Percentiles rank a stretch among this genome's conserved stretches.
Conservation (phyloP, 92 coral and sea anemone species). For the Hydrozoanthus gracilis region DNA sequence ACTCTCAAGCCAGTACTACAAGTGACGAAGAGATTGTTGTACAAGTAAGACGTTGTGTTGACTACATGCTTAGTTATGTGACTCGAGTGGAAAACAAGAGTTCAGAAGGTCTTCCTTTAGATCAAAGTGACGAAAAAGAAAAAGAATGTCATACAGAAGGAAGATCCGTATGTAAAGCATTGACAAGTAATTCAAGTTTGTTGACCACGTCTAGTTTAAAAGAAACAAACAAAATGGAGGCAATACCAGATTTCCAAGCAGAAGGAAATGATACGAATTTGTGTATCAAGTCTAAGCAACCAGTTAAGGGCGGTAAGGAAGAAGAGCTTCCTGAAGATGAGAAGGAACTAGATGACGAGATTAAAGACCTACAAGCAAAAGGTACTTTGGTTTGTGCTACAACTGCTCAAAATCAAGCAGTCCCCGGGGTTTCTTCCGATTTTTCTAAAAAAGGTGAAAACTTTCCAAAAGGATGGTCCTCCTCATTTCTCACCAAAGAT, state of each 20-base stretch:
- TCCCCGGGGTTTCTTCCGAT: background rate
- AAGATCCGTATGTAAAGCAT: background rate
- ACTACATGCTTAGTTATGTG: slow-evolving; percentile 2
- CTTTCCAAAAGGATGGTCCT: background rate
- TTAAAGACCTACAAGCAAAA: background rate
- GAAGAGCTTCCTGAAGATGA: background rate
- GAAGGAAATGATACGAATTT: too few species aligned
- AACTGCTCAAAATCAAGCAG: background rate
- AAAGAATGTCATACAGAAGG: background rate
- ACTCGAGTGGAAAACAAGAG: background rate
- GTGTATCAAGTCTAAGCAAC: background rate
- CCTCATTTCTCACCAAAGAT: background rate
- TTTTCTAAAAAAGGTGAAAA: background rate
- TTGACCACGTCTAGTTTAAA: background rate
- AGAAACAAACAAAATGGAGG: background rate
- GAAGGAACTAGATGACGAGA: background rate
- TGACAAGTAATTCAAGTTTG: background rate
- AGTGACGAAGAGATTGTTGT: background rate
- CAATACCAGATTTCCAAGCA: too few species aligned
- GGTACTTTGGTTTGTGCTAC: background rate
- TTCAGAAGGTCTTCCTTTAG: background rate
- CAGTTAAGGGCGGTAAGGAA: background rate
- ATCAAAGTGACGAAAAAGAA: background rate
- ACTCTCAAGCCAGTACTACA: background rate
- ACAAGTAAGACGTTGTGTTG: background rate